Base-by-base conservation (phyloP, 2,797 vertebrate species). In the Sparidentex hasta region DNA sequence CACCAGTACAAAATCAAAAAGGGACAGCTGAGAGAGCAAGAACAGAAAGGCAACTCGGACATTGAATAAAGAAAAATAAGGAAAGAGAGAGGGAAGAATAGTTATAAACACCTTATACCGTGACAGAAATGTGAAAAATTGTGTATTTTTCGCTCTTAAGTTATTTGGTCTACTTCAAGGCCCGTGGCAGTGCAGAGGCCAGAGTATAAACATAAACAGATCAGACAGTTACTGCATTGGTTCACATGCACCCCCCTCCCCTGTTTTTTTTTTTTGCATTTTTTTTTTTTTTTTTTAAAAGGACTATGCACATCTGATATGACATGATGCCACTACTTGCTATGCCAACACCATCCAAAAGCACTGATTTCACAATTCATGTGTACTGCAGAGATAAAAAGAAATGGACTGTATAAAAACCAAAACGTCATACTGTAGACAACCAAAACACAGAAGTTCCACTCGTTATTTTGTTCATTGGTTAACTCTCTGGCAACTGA, bases 151-250 rank as follows among this genome's bases (percentile, higher is more conserved):
- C 73, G 43, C 84, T 88, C 90, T 88, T 90, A 91, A 90, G 90
- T 94, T 94, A 93, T 95, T 95, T 95, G 95, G 95, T 96, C 94
- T 93, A 95, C 90, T 94, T 95, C 89, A 88, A 85, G 90, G 92
- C 88, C 88, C 88, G 88, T 57, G 79, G 82, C 85, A 85, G 82
- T 48, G 71, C 81, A 84, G 88, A 91, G 89, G 88, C 90, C 86
- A 90, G 87, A 91, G 90, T 89, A 90, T 82, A 85, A 93, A 94
- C 82, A 93, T 83, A 67, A 91, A 88, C 91, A 86, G 87, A 88
- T 88, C 83, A 81, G 81, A 90, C 87, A 90, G 81, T 93, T 93
- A 95, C 94, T 95, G 95, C 94, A 95, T 94, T 94, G 92, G 86
- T 94, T 95, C 86, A 92, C 95, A 95, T 95, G 95, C 94, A 95